These are phyloP conservation scores for Perdix hodgsoniae DNA, from an alignment of 2,797 vertebrate genomes.

Conservation along the genomic window DNA sequence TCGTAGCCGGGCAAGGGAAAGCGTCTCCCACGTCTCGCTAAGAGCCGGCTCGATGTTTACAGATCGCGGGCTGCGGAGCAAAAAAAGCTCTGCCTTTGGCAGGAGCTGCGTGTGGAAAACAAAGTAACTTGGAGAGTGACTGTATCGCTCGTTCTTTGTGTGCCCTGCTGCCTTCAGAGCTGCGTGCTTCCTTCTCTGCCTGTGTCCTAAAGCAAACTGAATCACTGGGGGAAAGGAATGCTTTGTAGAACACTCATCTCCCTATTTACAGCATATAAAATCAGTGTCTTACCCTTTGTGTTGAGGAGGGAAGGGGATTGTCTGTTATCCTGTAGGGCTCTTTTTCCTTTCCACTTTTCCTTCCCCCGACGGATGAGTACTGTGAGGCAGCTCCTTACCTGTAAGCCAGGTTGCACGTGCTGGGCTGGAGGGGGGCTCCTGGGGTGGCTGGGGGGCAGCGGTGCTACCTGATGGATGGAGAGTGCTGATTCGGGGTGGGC, in stretches of 20 bases:
- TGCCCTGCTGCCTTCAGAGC: neutral
- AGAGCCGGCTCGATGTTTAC: conserved; percentile 61
- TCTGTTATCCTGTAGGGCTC: neutral
- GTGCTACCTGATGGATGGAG: neutral
- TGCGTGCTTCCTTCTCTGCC: conserved; percentile 4
- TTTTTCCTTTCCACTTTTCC: neutral
- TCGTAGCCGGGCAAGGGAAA: conserved; percentile 31
- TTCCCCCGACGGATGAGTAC: neutral
- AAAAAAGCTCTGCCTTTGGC: conserved; percentile 62
- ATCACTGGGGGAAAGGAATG: conserved; percentile 14
- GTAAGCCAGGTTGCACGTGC: neutral
- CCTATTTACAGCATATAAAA: conserved; percentile 11
- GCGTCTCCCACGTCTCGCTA: conserved; percentile 41
- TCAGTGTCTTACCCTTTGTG: neutral
- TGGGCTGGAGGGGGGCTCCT: neutral
- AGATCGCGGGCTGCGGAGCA: conserved; percentile 44
- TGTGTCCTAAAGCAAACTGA: conserved; percentile 7
- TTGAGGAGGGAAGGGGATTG: neutral
- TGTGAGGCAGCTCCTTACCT: neutral
- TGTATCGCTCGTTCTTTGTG: conserved; percentile 45
- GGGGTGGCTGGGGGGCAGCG: neutral
- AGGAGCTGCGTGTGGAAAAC: conserved; percentile 60
- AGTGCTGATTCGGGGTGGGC: neutral
- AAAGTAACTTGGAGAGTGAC: conserved; percentile 60
- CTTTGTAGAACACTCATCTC: conserved; percentile 23